Evolutionary conservation across 30 jellyfish, hydroid and myxozoan genomes (phyloP), one percentile per base, ranked within the genome.

Genomic region (Hydractinia echinata): DNA sequence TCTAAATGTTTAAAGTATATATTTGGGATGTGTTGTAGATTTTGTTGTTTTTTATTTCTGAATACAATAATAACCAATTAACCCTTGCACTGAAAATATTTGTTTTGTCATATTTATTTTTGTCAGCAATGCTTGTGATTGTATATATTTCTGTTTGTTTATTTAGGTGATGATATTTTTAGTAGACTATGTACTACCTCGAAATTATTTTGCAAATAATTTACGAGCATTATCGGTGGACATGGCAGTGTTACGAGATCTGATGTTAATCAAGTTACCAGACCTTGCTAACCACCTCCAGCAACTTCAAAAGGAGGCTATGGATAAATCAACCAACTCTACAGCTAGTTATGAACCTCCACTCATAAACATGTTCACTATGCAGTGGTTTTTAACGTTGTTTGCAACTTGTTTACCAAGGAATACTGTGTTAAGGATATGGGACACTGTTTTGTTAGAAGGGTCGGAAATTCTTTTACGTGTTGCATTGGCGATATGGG

Each of bases 331-430:
- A 68, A 69, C 81, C 8, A 89, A 79, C 77, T 58, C 82, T 49
- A 77, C 91, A 62, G 96, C 95, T 72, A 83, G 82, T 49, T 93
- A 93, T 81, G 99, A 93, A 76, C 99, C 99, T 48, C 99, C 99
- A 7, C 94, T 93, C 76, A 89, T 87, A 51, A 93, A 93, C 67
- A 95, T 93, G 61, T 93, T 93, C 77, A 93, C 99, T 48, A 93
- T 93, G 99, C 99, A 93, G 44, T 93, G 99, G 99, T 93, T 93
- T 76, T 88, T 93, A 21, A 93, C 99, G 7, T 54, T 93, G 76
- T 93, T 93, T 67, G 96, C 99, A 79, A 93, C 99, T 55, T 93
- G 99, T 77, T 77, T 93, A 53, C 99, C 99, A 16, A 85, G 99
- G 55, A 92, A 93, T 48, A 93, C 99, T 6, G 99, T 93, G 58